Percentiles rank a stretch among this genome's conserved stretches.
These are phyloP conservation scores for Montifringilla adamsi DNA, from an alignment of 2,113 vertebrate genomes.

Conservation along the genomic window DNA sequence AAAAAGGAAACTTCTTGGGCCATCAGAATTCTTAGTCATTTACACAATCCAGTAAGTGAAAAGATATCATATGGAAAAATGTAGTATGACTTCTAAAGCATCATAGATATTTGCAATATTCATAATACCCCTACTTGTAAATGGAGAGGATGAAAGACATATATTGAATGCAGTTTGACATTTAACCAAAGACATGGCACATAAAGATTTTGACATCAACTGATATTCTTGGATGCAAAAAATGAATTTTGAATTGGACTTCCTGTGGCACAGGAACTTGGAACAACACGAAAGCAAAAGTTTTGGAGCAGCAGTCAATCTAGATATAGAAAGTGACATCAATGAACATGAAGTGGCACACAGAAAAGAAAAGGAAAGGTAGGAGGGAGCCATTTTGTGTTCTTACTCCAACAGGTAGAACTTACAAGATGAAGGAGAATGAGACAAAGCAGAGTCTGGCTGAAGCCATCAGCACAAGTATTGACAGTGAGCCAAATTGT, in stretches of 20 bases:
- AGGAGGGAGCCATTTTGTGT: conserved; percentile 31
- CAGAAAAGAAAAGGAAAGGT: conserved; percentile 31
- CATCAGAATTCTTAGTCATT: neutral
- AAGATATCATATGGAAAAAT: neutral
- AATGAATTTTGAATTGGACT: conserved; percentile 13
- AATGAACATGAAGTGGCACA: neutral
- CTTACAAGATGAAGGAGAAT: conserved; percentile 43
- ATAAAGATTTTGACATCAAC: neutral
- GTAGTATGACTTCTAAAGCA: neutral
- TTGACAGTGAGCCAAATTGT: conserved; percentile 40
- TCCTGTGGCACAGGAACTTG: conserved; percentile 36
- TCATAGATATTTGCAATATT: neutral
- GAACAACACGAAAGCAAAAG: conserved; percentile 24
- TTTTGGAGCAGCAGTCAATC: neutral
- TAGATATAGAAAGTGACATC: conserved; percentile 28
- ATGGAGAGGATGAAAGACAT: conserved; percentile 8
- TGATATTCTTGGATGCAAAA: conserved; percentile 13
- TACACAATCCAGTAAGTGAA: neutral
- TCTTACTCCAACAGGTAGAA: conserved; percentile 17
- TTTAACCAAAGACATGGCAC: neutral
- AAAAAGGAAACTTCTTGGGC: neutral
- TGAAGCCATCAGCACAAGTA: neutral
- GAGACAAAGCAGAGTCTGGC: conserved; percentile 2
- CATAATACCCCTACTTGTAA: conserved; percentile 31
- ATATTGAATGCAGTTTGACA: neutral